These are phyloP conservation scores for Cheilosia grossa DNA, from an alignment of 2,888 invertebrate genomes.

Conservation along the genomic window DNA sequence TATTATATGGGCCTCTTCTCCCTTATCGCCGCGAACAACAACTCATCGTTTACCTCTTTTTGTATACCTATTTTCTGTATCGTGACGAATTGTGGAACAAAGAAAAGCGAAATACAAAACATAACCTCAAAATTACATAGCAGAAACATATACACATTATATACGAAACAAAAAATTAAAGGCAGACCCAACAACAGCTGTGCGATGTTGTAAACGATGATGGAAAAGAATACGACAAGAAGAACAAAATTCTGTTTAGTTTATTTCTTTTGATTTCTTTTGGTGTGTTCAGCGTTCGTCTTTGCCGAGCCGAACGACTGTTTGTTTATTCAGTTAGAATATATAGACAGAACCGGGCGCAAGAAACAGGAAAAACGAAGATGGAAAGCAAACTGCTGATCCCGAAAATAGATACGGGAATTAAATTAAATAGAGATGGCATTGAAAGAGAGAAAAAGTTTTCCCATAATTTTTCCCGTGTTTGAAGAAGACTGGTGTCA, in stretches of 20 bases:
- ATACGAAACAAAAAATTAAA: conserved; percentile 12
- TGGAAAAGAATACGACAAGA: conserved; percentile 29
- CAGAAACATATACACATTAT: not conserved
- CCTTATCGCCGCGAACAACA: not conserved
- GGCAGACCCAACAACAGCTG: conserved; percentile 60
- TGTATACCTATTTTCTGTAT: conserved; percentile 16
- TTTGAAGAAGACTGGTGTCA: not conserved
- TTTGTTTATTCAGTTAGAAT: conserved; percentile 67
- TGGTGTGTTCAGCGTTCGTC: conserved; percentile 19
- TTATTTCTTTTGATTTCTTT: conserved; percentile 45
- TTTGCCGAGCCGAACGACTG: conserved; percentile 34
- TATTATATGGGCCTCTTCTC: not conserved
- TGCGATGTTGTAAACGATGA: conserved; percentile 45
- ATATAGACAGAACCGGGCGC: conserved; percentile 23
- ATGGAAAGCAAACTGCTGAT: conserved; percentile 66
- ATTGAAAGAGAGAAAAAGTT: conserved; percentile 54
- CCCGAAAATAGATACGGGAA: conserved; percentile 73
- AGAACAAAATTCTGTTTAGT: conserved; percentile 26
- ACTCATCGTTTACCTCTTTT: conserved; percentile 21
- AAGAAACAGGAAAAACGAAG: conserved; percentile 33
- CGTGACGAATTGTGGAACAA: conserved; percentile 55
- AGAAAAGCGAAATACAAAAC: conserved; percentile 7
- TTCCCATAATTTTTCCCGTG: conserved; percentile 47
- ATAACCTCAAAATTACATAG: conserved; percentile 30
- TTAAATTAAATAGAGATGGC: conserved; percentile 71